Conservation (phyloP, 2,797 vertebrate genomes). For the Hoplostethus mediterraneus region DNA sequence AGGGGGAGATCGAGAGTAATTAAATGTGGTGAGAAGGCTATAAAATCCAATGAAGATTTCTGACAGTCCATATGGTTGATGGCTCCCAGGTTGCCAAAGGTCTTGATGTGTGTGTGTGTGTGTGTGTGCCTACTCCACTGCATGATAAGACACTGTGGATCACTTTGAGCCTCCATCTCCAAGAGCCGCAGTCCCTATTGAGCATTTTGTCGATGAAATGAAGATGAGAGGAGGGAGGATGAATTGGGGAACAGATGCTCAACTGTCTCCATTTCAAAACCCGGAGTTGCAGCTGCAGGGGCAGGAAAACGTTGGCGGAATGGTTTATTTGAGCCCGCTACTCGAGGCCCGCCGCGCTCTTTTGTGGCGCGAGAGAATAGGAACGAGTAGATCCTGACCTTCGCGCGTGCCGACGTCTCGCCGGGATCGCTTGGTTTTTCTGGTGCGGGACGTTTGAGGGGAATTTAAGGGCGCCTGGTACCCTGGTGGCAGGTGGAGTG, state of each 20-base stretch:
- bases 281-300: background rate
- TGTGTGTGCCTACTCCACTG: background rate
- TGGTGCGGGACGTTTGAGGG: too few relatives aligned
- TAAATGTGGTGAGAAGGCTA: background rate
- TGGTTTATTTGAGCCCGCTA: background rate
- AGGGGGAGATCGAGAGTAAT: background rate
- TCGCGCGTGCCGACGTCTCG: background rate
- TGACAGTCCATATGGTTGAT: constrained; percentile 9
- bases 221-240: background rate
- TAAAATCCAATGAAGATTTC: background rate
- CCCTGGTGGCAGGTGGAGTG: too few relatives aligned
- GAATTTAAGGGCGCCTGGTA: too few relatives aligned
- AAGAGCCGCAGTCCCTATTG: background rate
- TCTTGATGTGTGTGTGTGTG: background rate
- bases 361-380: background rate
- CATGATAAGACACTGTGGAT: too few relatives aligned
- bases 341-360: background rate
- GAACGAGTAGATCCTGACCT: background rate
- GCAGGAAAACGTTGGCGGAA: background rate
- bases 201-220: background rate
- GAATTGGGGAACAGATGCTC: background rate
- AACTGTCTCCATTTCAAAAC: background rate
- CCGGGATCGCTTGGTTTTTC: background rate
- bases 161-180: background rate
- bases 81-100: background rate